Percentiles rank a stretch among this genome's conserved stretches.
Evolutionary conservation across 2,113 vertebrate species (phyloP).

Genomic region (Meleagris gallopavo): DNA sequence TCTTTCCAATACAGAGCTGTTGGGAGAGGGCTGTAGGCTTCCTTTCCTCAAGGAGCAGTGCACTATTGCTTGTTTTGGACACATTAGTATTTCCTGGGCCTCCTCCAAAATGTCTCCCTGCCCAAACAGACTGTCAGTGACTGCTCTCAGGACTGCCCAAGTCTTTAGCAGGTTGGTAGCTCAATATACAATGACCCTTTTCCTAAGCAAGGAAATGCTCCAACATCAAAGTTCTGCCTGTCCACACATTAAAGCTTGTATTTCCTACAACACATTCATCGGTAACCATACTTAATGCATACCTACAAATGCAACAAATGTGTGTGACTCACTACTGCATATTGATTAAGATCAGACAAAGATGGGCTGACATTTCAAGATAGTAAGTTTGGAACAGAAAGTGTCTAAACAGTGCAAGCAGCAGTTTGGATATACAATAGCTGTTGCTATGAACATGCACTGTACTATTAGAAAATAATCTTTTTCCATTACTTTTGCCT

Average conservation of each 20-base stretch:
- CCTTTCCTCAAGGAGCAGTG: neutral
- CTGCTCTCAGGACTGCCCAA: neutral
- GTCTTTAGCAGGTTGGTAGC: conserved; percentile 3
- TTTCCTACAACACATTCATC: neutral
- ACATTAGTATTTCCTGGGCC: neutral
- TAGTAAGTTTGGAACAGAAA: neutral
- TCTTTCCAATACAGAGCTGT: neutral
- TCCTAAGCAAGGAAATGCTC: neutral
- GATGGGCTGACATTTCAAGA: neutral
- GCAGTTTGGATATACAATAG: neutral
- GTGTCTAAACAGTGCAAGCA: neutral
- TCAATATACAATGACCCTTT: neutral
- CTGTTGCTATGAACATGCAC: neutral
- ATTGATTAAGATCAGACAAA: neutral
- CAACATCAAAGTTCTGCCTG: neutral
- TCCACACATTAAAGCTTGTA: neutral
- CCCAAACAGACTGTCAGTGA: conserved; percentile 7
- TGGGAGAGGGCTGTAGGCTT: neutral
- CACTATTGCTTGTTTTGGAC: neutral
- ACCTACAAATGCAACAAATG: neutral
- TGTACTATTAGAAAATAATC: neutral
- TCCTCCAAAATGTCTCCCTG: neutral
- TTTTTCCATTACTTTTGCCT: neutral
- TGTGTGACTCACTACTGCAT: neutral
- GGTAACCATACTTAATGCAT: neutral